Evolutionary conservation across 1,140 invertebrate species (phyloP).

Genomic region (Papilio polytes): DNA sequence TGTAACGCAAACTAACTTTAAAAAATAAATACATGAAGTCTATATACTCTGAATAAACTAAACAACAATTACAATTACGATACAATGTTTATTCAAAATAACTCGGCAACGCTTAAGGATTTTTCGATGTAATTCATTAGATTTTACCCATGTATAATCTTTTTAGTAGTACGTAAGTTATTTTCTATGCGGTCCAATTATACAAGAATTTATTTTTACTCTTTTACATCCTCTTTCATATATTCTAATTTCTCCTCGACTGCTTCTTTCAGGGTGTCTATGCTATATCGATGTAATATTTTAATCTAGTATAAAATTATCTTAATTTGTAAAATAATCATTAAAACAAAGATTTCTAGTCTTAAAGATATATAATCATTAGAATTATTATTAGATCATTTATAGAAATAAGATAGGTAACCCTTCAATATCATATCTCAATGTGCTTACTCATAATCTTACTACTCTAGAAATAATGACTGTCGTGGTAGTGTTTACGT

Average conservation of each 20-base stretch:
- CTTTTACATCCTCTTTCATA: constrained; percentile 41
- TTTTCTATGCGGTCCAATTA: constrained; percentile 64
- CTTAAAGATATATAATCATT: background rate
- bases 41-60: too few relatives aligned
- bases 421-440: background rate
- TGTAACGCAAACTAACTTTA: constrained; percentile 40
- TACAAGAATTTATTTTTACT: constrained; percentile 52
- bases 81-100: background rate
- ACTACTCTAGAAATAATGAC: background rate
- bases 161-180: constrained; percentile 24
- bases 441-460: background rate
- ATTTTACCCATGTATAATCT: constrained; percentile 18
- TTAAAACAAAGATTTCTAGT: constrained; percentile 5
- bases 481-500: constrained; percentile 6
- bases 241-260: constrained; percentile 23
- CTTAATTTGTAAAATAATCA: background rate
- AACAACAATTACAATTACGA: background rate
- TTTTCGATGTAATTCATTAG: constrained; percentile 6
- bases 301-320: background rate
- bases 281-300: background rate
- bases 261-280: constrained; percentile 21
- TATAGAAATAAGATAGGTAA: background rate
- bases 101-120: constrained; percentile 23
- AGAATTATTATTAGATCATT: background rate
- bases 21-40: background rate